Evolutionary conservation across 2,797 vertebrate genomes (phyloP), one percentile per base, ranked within the genome.

Genomic region (Rhinichthys osculus): DNA sequence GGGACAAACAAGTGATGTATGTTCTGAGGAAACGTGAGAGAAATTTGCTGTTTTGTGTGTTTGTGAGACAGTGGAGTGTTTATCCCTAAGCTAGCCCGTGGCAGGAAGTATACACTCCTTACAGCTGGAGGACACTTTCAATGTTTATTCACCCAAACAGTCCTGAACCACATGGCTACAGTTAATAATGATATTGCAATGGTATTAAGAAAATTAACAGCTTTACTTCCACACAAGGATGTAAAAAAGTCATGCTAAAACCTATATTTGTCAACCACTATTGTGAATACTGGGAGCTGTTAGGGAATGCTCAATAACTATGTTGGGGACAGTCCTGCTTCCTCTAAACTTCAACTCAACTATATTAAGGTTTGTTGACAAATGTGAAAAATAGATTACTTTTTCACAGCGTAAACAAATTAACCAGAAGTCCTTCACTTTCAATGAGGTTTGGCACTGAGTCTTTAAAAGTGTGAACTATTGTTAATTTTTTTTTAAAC

Each of bases 61-160:
- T 78, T 78, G 47, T 38, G 50, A 86, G 70, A 35, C 70, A 54
- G 83, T 42, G 54, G 76, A 85, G 86, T 89, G 85, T 89, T 89
- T 71, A 64, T 86, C 85, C 81, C 59, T 62, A 54, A 82, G 79
- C 64, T 50, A 74, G 86, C 85, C 84, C 86, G 50, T 85, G 85
- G 88, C 88, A 86, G 70, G 85, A 87, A 87, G 80, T 85, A 88
- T 76, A 87, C 67, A 85, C 84, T 87, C 70, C 59, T 77, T 81
- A 83, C 86, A 87, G 86, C 80, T 88, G 73, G 86, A 85, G 84
- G 85, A 87, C 80, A 89, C 73, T 67, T 80, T 50, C 82, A 74
- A 38, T 85, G 86, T 85, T 82, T 72, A 87, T 83, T 81, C 44
- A 50, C 64, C 80, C 82, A 85, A 89, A 85, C 71, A 83, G 74